These are phyloP conservation scores for Noctilio leporinus DNA, from an alignment of 2,113 vertebrate genomes.

Conservation along the genomic window DNA sequence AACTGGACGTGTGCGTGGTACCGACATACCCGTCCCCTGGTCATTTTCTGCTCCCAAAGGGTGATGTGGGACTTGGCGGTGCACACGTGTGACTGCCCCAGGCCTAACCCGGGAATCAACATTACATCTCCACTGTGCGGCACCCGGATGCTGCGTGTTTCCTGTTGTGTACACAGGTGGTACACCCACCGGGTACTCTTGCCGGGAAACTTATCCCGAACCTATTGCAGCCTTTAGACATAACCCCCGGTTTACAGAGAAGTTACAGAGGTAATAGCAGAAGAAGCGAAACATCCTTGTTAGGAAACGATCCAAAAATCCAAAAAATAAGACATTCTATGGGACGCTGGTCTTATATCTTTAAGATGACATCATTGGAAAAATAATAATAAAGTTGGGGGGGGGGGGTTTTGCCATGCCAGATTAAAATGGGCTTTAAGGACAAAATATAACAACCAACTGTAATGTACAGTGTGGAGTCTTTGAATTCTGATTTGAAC, in stretches of 20 bases:
- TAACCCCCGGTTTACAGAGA: neutral
- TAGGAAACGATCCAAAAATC: neutral
- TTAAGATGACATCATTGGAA: neutral
- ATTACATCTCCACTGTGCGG: too few species aligned
- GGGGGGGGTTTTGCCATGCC: neutral
- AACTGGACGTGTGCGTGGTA: neutral
- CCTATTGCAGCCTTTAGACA: neutral
- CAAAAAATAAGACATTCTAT: neutral
- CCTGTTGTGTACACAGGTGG: too few species aligned
- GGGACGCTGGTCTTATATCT: neutral
- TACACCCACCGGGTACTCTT: too few species aligned
- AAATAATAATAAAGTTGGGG: neutral
- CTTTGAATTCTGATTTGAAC: neutral
- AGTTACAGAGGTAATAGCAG: neutral
- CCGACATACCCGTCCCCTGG: neutral
- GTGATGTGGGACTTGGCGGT: neutral
- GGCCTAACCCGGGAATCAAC: neutral
- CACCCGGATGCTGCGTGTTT: too few species aligned
- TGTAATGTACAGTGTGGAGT: too few species aligned
- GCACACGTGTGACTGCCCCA: neutral
- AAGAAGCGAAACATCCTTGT: neutral
- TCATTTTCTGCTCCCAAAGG: too few species aligned
- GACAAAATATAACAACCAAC: neutral
- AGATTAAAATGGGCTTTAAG: neutral
- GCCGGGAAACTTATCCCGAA: neutral